Evolutionary conservation across 2,888 invertebrate genomes (phyloP).

Genomic region (Uropetala carovei): DNA sequence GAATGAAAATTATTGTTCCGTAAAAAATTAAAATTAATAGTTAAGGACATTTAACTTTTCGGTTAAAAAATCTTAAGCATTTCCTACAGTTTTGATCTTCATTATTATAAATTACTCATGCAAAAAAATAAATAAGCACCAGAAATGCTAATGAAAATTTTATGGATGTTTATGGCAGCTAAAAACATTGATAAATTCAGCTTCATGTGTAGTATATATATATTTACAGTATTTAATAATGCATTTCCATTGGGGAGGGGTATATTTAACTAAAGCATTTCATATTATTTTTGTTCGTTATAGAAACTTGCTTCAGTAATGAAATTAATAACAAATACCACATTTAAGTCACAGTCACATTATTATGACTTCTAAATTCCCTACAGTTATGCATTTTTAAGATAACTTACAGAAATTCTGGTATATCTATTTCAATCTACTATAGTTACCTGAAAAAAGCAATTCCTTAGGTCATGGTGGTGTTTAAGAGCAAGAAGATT

Average conservation of each 20-base stretch:
- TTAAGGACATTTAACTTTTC: neutral
- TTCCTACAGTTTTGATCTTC: neutral
- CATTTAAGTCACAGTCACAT: constrained; percentile 10
- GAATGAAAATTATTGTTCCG: neutral
- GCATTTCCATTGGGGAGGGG: neutral
- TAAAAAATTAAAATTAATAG: neutral
- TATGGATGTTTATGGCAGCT: constrained; percentile 14
- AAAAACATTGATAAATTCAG: constrained; percentile 31
- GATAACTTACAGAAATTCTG: neutral
- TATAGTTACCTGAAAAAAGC: neutral
- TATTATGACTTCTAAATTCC: constrained; percentile 8
- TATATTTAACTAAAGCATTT: neutral
- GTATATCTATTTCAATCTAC: neutral
- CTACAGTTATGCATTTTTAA: neutral
- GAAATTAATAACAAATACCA: constrained; percentile 25
- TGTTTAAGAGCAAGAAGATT: neutral
- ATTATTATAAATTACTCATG: constrained; percentile 7
- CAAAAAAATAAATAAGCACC: constrained; percentile 33
- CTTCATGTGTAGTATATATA: neutral
- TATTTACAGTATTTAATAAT: neutral
- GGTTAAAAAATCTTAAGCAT: neutral
- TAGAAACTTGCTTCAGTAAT: neutral
- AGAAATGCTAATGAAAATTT: constrained; percentile 15
- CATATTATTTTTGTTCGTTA: neutral
- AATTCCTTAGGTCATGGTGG: neutral